Conservation (phyloP, 2,113 vertebrate species). For the Bos javanicus region DNA sequence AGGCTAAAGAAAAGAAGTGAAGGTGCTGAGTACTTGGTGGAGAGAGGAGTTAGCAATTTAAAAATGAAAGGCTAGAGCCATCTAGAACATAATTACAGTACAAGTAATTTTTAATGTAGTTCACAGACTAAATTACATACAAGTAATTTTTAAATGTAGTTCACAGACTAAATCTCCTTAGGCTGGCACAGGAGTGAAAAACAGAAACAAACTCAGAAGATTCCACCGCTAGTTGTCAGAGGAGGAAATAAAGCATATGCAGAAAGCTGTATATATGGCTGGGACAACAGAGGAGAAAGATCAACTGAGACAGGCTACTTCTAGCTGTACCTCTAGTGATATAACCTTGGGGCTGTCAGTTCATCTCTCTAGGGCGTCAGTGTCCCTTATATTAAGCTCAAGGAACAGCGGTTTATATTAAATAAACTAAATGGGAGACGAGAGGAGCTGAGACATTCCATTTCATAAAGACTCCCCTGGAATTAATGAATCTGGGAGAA, state of each 20-base stretch:
- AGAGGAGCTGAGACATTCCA: background rate
- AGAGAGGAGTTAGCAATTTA: background rate
- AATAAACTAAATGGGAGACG: background rate
- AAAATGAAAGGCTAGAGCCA: background rate
- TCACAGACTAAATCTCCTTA: background rate
- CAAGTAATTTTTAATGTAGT: background rate
- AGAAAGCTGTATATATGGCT: background rate
- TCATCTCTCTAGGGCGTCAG: background rate
- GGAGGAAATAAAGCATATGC: background rate
- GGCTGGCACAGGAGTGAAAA: background rate
- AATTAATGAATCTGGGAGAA: background rate
- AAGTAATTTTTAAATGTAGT: background rate
- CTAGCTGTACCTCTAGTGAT: background rate
- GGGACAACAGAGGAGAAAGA: background rate
- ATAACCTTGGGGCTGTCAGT: background rate
- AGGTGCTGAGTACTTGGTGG: background rate
- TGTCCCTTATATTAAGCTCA: background rate
- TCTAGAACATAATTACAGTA: background rate
- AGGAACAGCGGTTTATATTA: background rate
- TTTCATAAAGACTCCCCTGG: background rate
- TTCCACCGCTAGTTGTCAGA: background rate
- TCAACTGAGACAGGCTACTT: background rate
- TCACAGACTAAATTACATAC: background rate
- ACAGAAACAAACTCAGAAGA: background rate
- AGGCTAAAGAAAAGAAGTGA: conserved; percentile 80